Conservation (phyloP, 2,113 vertebrate genomes). For the Pitta sordida region DNA sequence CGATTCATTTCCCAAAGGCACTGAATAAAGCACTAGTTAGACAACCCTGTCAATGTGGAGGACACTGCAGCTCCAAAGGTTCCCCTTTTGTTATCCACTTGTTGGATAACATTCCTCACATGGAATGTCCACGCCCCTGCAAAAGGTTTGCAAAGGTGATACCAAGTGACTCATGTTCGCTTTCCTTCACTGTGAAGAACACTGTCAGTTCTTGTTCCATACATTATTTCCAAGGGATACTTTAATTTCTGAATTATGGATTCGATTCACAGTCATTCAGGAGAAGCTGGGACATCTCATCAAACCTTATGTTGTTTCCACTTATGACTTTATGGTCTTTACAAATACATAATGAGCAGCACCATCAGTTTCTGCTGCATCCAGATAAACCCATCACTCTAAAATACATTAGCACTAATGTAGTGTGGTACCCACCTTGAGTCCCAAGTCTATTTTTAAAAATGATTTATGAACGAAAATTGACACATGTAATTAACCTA, state of each 20-base stretch:
- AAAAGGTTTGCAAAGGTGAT: neutral
- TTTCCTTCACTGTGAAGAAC: neutral
- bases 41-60: neutral
- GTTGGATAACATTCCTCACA: neutral
- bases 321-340: neutral
- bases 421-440: neutral
- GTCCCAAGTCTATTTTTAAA: constrained; percentile 27
- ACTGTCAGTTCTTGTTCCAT: neutral
- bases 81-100: neutral
- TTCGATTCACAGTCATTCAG: neutral
- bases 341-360: neutral
- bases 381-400: neutral
- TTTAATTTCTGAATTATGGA: neutral
- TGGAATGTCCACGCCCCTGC: neutral
- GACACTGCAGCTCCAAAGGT: neutral
- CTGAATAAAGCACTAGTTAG: neutral
- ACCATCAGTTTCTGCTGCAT: neutral
- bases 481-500: constrained; percentile 41
- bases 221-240: neutral
- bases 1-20: neutral
- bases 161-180: neutral
- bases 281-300: neutral
- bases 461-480: constrained; percentile 55
- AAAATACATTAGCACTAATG: constrained; percentile 22
- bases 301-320: neutral